Evolutionary conservation across 2,888 invertebrate genomes (phyloP).

Genomic region (Thera obeliscata): DNA sequence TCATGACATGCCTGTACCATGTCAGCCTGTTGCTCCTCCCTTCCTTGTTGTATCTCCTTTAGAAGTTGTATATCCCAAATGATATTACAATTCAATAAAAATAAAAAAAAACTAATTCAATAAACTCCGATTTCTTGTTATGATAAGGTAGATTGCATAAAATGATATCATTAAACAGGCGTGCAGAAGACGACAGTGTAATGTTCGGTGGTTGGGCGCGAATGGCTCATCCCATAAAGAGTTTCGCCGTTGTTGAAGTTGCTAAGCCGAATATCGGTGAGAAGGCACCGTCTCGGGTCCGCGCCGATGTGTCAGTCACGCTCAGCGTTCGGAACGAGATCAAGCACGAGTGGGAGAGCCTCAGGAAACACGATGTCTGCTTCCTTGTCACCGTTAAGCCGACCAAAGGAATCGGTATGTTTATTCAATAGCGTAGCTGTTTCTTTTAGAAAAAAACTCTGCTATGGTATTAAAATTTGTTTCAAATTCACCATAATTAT

Average conservation of each 20-base stretch:
- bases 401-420: constrained; percentile 90
- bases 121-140: too few species aligned
- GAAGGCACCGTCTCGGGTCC: constrained; percentile 96
- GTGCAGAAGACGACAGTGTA: constrained; percentile 92
- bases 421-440: neutral
- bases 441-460: neutral
- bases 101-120: too few species aligned
- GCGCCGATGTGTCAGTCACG: constrained; percentile 97
- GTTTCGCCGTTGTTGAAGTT: constrained; percentile 97
- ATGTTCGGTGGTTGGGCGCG: constrained; percentile 99
- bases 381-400: constrained; percentile 97
- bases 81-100: neutral
- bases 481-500: neutral
- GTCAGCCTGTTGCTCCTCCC: too few species aligned
- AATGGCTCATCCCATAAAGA: constrained; percentile 97
- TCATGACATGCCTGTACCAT: too few species aligned
- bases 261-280: constrained; percentile 96
- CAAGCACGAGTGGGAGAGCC: constrained; percentile 97
- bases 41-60: too few species aligned
- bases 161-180: constrained; percentile 76
- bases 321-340: constrained; percentile 95
- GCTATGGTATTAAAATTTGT: neutral
- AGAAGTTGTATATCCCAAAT: too few species aligned
- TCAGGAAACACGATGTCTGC: constrained; percentile 98
- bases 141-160: neutral